Conservation (phyloP, 2,113 vertebrate species). For the Gambusia affinis region DNA sequence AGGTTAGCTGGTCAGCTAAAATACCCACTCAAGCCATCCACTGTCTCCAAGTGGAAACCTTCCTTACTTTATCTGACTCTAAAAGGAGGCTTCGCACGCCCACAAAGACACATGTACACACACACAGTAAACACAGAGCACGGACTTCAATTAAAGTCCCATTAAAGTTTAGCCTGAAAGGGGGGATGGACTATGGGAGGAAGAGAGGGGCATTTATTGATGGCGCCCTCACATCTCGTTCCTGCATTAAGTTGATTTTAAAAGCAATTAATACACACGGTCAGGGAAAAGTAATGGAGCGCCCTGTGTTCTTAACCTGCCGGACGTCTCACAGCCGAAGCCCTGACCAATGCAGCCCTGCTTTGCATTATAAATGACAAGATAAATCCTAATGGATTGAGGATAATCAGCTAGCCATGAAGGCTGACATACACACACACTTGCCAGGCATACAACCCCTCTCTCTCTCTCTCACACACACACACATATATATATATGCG, state of each 20-base stretch:
- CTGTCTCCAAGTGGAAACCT: constrained; percentile 22
- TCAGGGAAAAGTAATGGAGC: constrained; percentile 98
- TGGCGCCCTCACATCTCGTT: constrained; percentile 96
- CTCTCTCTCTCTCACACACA: background rate
- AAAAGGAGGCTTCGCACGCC: constrained; percentile 21
- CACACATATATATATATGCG: constrained; percentile 60
- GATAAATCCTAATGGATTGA: constrained; percentile 99
- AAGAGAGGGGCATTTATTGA: constrained; percentile 91
- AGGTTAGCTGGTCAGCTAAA: background rate
- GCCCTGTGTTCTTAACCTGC: constrained; percentile 96
- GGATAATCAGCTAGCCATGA: constrained; percentile 96
- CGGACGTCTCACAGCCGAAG: constrained; percentile 91
- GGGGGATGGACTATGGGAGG: constrained; percentile 63
- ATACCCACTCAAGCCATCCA: constrained; percentile 17
- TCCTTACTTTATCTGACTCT: constrained; percentile 14
- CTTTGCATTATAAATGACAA: constrained; percentile 99
- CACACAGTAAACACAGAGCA: constrained; percentile 46
- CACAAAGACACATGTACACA: constrained; percentile 31
- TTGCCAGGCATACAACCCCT: constrained; percentile 14
- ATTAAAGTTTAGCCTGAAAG: constrained; percentile 77
- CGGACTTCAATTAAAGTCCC: constrained; percentile 75
- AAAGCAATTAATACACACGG: constrained; percentile 99
- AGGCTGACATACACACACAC: constrained; percentile 75
- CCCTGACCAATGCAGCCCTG: constrained; percentile 92
- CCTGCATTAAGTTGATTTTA: constrained; percentile 99